Evolutionary conservation across 2,888 invertebrate genomes (phyloP).

Genomic region (Orthosia gothica): DNA sequence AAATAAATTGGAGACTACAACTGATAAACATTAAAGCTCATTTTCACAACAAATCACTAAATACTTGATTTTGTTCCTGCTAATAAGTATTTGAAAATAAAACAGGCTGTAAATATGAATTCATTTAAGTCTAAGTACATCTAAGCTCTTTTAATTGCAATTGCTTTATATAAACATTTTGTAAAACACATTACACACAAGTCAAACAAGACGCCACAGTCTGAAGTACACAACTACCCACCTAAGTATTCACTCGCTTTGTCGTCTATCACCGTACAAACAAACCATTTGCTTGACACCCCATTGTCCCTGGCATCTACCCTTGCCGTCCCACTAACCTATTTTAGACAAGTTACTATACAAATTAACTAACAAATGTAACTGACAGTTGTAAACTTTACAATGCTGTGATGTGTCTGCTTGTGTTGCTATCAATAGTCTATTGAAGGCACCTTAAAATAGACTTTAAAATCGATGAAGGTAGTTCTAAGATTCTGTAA

Average conservation of each 20-base stretch:
- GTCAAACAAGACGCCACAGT: background rate
- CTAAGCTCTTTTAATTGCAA: background rate
- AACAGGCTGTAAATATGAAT: too few species aligned
- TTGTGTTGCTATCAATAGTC: constrained; percentile 4
- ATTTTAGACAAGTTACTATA: constrained; percentile 43
- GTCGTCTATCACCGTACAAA: constrained; percentile 17
- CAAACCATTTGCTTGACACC: constrained; percentile 20
- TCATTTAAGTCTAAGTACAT: too few species aligned
- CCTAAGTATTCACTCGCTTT: constrained; percentile 7
- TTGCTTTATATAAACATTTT: background rate
- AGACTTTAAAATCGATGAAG: background rate
- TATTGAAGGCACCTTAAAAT: background rate
- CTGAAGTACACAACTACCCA: background rate
- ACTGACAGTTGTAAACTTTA: constrained; percentile 47
- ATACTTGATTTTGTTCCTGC: too few species aligned
- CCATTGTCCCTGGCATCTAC: constrained; percentile 27
- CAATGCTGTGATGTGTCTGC: constrained; percentile 20
- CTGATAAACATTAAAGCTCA: too few species aligned
- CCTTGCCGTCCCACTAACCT: constrained; percentile 47
- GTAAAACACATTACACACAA: background rate
- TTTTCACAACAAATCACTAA: too few species aligned
- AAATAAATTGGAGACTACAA: too few species aligned
- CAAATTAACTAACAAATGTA: constrained; percentile 55
- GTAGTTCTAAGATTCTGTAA: too few species aligned
- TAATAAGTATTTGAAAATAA: too few species aligned